A percentile compares a stretch with the other conserved stretches of the same genome.
Conservation (phyloP, 2,797 vertebrate genomes). For the Coluber constrictor region DNA sequence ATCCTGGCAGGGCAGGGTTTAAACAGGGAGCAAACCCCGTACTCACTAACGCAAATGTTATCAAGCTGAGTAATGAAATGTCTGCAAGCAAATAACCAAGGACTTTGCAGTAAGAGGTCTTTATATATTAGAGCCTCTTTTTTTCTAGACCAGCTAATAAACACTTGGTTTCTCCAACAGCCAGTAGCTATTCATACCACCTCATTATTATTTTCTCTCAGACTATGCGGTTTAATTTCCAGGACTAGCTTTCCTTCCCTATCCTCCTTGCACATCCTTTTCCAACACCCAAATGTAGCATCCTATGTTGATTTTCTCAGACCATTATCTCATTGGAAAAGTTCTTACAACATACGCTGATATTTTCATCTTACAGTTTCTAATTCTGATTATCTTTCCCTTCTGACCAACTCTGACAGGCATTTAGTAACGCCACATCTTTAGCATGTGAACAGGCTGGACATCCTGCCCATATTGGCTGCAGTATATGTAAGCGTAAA, state of each 20-base stretch:
- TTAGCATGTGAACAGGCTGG: not conserved
- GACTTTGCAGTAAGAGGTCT: not conserved
- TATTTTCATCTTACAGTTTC: not conserved
- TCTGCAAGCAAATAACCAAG: not conserved
- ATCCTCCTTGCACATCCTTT: not conserved
- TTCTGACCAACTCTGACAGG: not conserved
- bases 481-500: not conserved
- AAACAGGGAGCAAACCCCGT: not conserved
- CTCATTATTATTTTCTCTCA: not conserved
- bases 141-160: not conserved
- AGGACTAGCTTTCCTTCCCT: not conserved
- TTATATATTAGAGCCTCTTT: not conserved
- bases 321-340: not conserved
- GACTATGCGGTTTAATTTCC: not conserved
- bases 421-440: not conserved
- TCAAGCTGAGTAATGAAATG: not conserved
- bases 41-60: not conserved
- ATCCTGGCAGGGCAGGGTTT: not conserved
- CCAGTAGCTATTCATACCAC: not conserved
- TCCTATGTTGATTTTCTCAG: not conserved
- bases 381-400: not conserved
- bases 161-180: not conserved
- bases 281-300: not conserved
- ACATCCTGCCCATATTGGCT: not conserved
- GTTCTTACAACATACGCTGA: not conserved